phyloP scores from a whole-genome alignment of 2,888 invertebrate genomes.

The Alloscopus bannaensis region DNA sequence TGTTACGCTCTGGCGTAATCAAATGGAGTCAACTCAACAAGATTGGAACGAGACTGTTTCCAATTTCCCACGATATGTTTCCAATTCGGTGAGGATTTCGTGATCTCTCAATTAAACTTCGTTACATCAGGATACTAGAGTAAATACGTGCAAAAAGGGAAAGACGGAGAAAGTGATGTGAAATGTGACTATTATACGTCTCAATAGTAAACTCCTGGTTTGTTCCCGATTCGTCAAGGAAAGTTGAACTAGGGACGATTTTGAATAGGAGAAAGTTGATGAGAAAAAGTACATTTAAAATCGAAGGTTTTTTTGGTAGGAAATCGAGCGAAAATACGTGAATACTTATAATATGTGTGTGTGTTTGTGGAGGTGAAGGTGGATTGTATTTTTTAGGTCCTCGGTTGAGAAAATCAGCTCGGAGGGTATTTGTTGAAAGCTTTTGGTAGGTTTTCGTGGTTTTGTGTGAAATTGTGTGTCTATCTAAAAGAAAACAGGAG shows the following conservation, averaged over 20 bases:
- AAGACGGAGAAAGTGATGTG: neutral
- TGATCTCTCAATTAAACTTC: neutral
- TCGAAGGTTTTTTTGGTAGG: neutral
- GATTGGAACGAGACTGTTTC: neutral
- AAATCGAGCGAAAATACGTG: neutral
- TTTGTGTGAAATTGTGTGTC: constrained; percentile 18
- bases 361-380: constrained; percentile 9
- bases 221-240: neutral
- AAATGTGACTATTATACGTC: neutral
- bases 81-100: constrained; percentile 37
- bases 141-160: neutral
- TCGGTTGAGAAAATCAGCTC: constrained; percentile 38
- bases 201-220: neutral
- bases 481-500: no score
- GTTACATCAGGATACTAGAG: no score
- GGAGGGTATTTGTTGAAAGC: constrained; percentile 56
- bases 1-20: neutral
- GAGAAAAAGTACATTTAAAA: neutral
- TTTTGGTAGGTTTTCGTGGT: constrained; percentile 47
- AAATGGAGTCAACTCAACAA: neutral
- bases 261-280: neutral
- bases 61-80: constrained; percentile 41
- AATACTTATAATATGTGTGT: neutral
- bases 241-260: neutral
- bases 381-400: constrained; percentile 40